Evolutionary conservation across 2,797 vertebrate genomes (phyloP), one percentile per base, ranked within the genome.

Genomic region (Selene dorsalis): DNA sequence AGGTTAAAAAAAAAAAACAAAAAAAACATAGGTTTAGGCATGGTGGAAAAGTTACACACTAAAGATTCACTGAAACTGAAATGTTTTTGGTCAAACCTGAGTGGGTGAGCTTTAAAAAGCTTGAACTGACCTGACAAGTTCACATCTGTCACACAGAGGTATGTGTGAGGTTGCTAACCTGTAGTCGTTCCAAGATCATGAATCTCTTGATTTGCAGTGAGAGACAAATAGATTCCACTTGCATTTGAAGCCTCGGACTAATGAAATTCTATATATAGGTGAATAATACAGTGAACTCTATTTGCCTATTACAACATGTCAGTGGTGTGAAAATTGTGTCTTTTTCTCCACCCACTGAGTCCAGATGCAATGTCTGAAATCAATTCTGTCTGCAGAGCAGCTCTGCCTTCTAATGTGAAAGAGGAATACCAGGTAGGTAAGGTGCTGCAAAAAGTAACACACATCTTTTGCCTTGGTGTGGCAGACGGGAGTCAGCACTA

Each of bases 231-330:
- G 55, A 79, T 43, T 53, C 71, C 52, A 48, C 24, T 35, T 13
- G 58, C 59, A 52, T 66, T 58, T 68, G 32, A 71, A 76, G 61
- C 52, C 32, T 63, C 17, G 50, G 26, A 57, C 56, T 63, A 80
- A 73, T 82, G 22, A 35, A 66, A 59, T 77, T 66, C 57, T 67
- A 56, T 52, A 66, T 68, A 41, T 62, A 72, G 69, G 81, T 80
- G 79, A 84, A 32, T 75, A 73, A 75, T 77, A 66, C 41, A 60
- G 39, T 75, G 52, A 88, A 84, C 75, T 71, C 59, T 50, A 60
- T 69, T 77, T 66, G 55, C 63, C 56, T 57, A 75, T 24, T 63
- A 66, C 63, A 79, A 62, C 65, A 79, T 71, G 32, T 77, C 75
- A 77, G 12, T 64, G 26, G 20, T 62, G 43, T 77, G 53, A 77